Evolutionary conservation across 2,888 invertebrate species (phyloP).

Genomic region (Encarsia formosa): DNA sequence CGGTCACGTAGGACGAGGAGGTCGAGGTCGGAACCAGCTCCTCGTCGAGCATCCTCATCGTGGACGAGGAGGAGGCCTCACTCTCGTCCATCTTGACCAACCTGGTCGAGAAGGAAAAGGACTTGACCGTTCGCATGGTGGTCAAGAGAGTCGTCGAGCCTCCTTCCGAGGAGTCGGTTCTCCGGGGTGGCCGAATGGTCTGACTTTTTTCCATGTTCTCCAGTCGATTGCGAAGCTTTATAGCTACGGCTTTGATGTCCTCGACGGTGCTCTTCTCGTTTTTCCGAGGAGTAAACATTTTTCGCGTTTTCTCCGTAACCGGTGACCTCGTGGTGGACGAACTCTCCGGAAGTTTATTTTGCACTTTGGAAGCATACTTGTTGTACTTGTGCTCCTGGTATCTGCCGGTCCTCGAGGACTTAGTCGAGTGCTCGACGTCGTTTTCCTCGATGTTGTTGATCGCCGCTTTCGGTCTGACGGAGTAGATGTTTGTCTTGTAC

Average conservation of each 20-base stretch:
- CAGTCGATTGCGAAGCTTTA: slow-evolving; percentile 22
- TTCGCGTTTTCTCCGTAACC: slow-evolving; percentile 4
- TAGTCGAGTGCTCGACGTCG: slow-evolving; percentile 1
- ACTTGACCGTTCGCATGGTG: slow-evolving; percentile 24
- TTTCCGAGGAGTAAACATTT: slow-evolving; percentile 12
- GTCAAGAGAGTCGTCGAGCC: slow-evolving; percentile 26
- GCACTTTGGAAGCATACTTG: slow-evolving; percentile 10
- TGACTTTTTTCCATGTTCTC: slow-evolving; percentile 20
- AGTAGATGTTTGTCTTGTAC: slow-evolving; percentile 11
- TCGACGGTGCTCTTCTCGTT: slow-evolving; percentile 16
- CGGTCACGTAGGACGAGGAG: slow-evolving; percentile 1
- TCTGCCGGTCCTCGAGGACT: slow-evolving; percentile 4
- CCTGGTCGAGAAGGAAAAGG: slow-evolving; percentile 26
- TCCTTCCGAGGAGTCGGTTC: slow-evolving; percentile 26
- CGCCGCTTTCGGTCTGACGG: slow-evolving; percentile 3
- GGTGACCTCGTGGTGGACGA: slow-evolving; percentile 8
- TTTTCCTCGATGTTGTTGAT: slow-evolving; percentile 2
- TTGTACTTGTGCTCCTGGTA: slow-evolving; percentile 18
- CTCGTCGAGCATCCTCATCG: slow-evolving; percentile 17
- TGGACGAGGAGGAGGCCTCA: slow-evolving; percentile 23
- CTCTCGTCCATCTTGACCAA: slow-evolving; percentile 22
- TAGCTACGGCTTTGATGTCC: slow-evolving; percentile 19
- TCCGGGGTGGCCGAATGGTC: slow-evolving; percentile 17
- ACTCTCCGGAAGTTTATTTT: slow-evolving; percentile 1
- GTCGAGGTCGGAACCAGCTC: slow-evolving; percentile 6